phyloP scores from a whole-genome alignment of 2,797 vertebrate genomes.

The Lerista edwardsae region DNA sequence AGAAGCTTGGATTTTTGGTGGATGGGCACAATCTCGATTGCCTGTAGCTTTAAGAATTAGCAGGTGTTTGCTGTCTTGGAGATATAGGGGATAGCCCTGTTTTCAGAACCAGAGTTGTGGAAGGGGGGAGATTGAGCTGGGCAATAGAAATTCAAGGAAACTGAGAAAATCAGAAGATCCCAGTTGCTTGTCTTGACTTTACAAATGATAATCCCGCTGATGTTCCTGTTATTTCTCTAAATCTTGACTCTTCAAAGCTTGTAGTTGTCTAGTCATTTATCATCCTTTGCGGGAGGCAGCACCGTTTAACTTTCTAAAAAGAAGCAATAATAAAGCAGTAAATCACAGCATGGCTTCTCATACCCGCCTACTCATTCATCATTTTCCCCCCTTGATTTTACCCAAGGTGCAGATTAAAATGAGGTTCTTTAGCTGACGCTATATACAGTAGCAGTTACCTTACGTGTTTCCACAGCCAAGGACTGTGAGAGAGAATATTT shows the following conservation, averaged over 20 bases:
- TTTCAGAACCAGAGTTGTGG: not conserved
- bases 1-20: not conserved
- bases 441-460: slow-evolving; percentile 1
- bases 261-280: not conserved
- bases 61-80: not conserved
- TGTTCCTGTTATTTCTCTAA: slow-evolving; percentile 2
- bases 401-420: not conserved
- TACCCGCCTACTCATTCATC: not conserved
- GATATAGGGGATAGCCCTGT: not conserved
- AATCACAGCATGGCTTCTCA: not conserved
- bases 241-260: not conserved
- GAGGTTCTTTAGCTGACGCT: slow-evolving; percentile 28
- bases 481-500: not conserved
- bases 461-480: slow-evolving; percentile 2
- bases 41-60: not conserved
- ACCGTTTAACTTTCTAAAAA: not conserved
- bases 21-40: not conserved
- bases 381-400: slow-evolving; percentile 23
- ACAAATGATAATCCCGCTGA: not conserved
- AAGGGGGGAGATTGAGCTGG: too few species aligned
- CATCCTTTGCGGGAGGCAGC: not conserved
- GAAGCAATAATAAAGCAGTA: not conserved
- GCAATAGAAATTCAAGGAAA: too few species aligned
- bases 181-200: not conserved
- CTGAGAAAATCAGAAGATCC: not conserved